Conservation (phyloP, 2,113 vertebrate genomes). For the Hippopotamus amphibius region DNA sequence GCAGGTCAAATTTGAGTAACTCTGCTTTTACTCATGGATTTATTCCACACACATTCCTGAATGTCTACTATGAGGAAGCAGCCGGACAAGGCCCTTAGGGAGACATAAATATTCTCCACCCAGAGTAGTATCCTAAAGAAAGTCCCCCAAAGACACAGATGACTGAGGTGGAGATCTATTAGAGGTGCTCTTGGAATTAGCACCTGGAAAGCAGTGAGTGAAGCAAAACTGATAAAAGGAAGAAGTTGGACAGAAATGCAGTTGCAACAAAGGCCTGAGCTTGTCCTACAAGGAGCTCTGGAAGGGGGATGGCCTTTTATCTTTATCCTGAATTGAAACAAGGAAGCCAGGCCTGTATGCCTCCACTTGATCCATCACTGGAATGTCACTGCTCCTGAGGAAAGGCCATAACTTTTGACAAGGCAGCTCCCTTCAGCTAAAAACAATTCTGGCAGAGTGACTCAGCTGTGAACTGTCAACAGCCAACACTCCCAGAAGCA, state of each 20-base stretch:
- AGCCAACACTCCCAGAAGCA: not conserved
- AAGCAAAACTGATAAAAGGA: not conserved
- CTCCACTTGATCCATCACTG: not conserved
- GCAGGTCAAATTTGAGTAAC: not conserved
- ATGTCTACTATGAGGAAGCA: not conserved
- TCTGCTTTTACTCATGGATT: not conserved
- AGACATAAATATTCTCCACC: not conserved
- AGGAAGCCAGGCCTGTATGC: not conserved
- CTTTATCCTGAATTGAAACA: not conserved
- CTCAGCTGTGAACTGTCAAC: not conserved
- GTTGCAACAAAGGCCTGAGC: not conserved
- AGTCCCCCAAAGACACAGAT: not conserved
- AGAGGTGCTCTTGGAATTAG: not conserved
- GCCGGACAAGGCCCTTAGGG: fast-evolving
- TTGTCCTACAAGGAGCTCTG: not conserved
- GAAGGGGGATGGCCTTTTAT: not conserved
- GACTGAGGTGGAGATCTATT: not conserved
- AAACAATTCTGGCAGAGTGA: not conserved
- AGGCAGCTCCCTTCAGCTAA: not conserved
- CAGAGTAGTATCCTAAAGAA: not conserved
- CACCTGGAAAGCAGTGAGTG: not conserved
- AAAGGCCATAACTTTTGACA: not conserved
- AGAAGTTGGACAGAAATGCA: not conserved
- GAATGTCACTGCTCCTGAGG: not conserved
- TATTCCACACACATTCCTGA: not conserved